Conservation (phyloP, 2,113 vertebrate genomes). For the Pardalotus punctatus region DNA sequence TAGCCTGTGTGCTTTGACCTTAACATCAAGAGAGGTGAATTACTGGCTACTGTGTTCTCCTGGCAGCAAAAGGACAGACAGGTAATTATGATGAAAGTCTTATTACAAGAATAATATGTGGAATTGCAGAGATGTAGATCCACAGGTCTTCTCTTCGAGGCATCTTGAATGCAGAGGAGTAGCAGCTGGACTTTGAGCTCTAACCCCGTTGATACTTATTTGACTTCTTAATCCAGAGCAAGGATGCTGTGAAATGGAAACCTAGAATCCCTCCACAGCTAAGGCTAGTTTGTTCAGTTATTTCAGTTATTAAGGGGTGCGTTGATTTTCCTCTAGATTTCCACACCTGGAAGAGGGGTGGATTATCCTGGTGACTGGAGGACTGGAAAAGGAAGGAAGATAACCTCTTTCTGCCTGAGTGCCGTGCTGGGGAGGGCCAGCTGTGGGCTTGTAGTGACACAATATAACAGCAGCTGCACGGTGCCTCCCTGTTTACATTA, state of each 20-base stretch:
- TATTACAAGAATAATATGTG: not conserved
- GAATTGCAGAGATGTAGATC: not conserved
- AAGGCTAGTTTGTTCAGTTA: not conserved
- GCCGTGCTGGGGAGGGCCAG: not conserved
- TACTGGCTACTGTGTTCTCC: not conserved
- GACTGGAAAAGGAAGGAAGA: not conserved
- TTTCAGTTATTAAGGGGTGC: not conserved
- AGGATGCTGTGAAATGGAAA: not conserved
- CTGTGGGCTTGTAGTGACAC: not conserved
- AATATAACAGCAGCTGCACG: fast-evolving
- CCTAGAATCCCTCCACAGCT: not conserved
- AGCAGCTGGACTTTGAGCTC: not conserved
- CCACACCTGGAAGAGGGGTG: not conserved
- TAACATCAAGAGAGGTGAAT: not conserved
- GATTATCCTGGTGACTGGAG: not conserved
- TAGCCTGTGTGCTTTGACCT: not conserved
- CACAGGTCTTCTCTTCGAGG: not conserved
- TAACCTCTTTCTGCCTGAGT: not conserved
- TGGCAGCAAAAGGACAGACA: not conserved
- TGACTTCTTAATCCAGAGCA: not conserved
- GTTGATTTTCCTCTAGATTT: not conserved
- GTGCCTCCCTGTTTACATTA: not conserved
- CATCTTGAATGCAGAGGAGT: not conserved
- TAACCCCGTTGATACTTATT: not conserved
- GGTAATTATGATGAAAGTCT: not conserved